These are phyloP conservation scores for Nerophis ophidion DNA, from an alignment of 2,113 vertebrate genomes.

Conservation along the genomic window DNA sequence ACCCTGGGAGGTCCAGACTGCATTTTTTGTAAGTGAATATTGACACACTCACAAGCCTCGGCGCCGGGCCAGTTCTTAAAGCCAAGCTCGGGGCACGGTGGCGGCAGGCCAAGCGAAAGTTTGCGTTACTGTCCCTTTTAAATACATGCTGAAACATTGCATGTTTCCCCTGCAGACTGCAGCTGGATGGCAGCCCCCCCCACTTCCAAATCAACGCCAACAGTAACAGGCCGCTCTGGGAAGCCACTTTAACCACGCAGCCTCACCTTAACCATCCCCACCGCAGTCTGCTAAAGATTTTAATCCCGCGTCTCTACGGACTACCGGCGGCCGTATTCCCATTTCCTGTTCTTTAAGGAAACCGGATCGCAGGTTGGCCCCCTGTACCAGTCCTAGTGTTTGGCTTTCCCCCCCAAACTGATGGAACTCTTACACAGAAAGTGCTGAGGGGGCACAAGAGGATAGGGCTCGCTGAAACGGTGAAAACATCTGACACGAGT, in stretches of 20 bases:
- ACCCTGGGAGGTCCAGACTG: conserved; percentile 46
- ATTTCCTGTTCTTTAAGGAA: conserved; percentile 43
- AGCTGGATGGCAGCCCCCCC: conserved; percentile 20
- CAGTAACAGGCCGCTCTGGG: conserved; percentile 44
- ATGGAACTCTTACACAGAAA: conserved; percentile 48
- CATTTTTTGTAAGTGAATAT: conserved; percentile 34
- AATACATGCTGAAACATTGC: no score
- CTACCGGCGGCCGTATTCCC: conserved; percentile 27
- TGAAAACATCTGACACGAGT: conserved; percentile 63
- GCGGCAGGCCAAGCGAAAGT: neutral
- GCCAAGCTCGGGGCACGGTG: conserved; percentile 8
- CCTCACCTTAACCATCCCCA: conserved; percentile 19
- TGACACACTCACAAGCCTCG: conserved; percentile 39
- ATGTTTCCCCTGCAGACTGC: conserved; percentile 33
- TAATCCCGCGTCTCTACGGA: conserved; percentile 25
- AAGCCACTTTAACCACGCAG: conserved; percentile 21
- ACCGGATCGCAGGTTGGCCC: conserved; percentile 16
- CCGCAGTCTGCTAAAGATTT: conserved; percentile 15
- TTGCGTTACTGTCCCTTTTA: no score
- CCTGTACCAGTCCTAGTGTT: conserved; percentile 38
- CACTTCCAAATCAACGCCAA: conserved; percentile 46
- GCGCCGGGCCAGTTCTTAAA: neutral
- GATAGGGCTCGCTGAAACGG: conserved; percentile 50
- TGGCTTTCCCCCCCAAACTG: conserved; percentile 39
- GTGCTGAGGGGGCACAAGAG: conserved; percentile 53